Evolutionary conservation across 2,113 vertebrate genomes (phyloP).

Genomic region (Hirundichthys speculiger): DNA sequence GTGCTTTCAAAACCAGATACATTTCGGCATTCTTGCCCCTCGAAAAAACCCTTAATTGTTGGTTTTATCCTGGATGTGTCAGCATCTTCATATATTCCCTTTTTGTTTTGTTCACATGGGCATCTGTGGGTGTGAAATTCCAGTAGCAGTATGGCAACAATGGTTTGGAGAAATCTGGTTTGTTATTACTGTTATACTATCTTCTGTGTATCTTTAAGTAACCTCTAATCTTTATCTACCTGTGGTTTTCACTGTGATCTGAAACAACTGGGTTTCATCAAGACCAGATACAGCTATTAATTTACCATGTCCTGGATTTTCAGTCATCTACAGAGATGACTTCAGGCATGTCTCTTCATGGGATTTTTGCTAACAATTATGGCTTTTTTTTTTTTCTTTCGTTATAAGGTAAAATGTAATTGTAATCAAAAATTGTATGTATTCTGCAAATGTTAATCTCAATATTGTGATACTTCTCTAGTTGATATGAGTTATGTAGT

Average conservation of each 20-base stretch:
- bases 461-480: constrained; percentile 62
- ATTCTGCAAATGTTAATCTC: constrained; percentile 58
- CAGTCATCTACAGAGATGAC: constrained; percentile 41
- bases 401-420: constrained; percentile 54
- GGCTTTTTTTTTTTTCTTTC: not conserved
- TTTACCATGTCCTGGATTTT: constrained; percentile 35
- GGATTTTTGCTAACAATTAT: no score
- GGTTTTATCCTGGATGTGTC: constrained; percentile 3
- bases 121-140: not conserved
- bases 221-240: constrained; percentile 46
- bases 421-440: constrained; percentile 63
- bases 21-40: constrained; percentile 12
- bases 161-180: not conserved
- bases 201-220: constrained; percentile 30
- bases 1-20: constrained; percentile 19
- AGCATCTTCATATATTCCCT: not conserved
- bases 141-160: not conserved
- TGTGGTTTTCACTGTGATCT: constrained; percentile 65
- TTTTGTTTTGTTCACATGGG: constrained; percentile 1
- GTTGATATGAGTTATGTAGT: constrained; percentile 52
- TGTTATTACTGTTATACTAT: constrained; percentile 19
- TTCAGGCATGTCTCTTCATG: no score
- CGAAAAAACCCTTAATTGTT: not conserved
- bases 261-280: constrained; percentile 17
- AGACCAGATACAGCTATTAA: constrained; percentile 5